Percentiles rank a stretch among this genome's conserved stretches.
Evolutionary conservation across 2,888 invertebrate species (phyloP).

Genomic region (Nezara viridula): DNA sequence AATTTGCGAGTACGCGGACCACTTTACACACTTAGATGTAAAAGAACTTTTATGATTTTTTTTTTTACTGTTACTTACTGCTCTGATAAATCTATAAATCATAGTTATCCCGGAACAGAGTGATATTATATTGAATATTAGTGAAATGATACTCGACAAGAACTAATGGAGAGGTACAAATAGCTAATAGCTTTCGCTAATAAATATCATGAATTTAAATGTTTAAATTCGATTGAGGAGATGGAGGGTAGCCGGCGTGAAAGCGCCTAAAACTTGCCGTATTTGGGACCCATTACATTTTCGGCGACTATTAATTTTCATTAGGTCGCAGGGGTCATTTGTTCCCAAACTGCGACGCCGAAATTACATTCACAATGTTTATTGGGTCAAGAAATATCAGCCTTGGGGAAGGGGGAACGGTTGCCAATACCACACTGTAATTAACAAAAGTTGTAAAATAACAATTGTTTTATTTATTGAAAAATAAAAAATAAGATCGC

Average conservation of each 20-base stretch:
- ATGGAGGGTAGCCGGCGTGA: neutral
- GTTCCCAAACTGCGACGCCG: neutral
- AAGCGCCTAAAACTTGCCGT: neutral
- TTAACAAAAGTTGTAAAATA: neutral
- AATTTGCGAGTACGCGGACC: too few species aligned
- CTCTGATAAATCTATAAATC: too few species aligned
- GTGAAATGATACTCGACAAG: neutral
- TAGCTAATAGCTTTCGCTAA: neutral
- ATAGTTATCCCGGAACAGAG: too few species aligned
- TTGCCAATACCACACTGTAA: neutral
- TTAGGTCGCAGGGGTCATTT: constrained; percentile 28
- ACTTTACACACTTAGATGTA: too few species aligned
- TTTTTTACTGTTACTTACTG: too few species aligned
- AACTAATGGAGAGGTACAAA: neutral
- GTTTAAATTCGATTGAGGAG: neutral
- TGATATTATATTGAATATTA: too few species aligned
- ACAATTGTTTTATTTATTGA: neutral
- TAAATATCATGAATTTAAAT: neutral
- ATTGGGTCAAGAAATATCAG: constrained; percentile 28
- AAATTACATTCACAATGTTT: constrained; percentile 23
- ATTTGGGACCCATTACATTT: constrained; percentile 23
- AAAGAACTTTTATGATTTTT: too few species aligned
- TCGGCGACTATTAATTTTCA: constrained; percentile 25
- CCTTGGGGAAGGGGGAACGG: neutral
- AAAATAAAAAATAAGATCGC: too few species aligned